These are phyloP conservation scores for Lepidocyrtinus sp. DNA, from an alignment of 2,888 invertebrate species.

Conservation along the genomic window DNA sequence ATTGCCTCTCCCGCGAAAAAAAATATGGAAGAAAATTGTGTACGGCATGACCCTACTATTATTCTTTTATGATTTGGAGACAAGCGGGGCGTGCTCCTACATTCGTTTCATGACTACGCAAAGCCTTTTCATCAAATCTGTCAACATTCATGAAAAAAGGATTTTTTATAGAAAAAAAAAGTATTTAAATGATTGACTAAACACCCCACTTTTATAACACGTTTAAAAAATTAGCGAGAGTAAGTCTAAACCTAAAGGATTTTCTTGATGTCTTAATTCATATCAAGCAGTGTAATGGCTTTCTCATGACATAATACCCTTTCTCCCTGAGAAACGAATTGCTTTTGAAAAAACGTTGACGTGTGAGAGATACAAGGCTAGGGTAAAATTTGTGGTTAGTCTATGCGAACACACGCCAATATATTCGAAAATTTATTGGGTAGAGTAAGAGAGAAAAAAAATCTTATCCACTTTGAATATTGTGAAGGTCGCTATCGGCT, in stretches of 20 bases:
- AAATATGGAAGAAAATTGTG: background rate
- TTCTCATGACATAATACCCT: background rate
- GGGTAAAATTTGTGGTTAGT: background rate
- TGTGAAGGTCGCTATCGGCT: slow-evolving; percentile 73
- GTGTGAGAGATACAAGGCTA: too few species aligned
- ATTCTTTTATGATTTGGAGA: background rate
- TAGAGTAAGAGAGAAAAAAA: slow-evolving; percentile 18
- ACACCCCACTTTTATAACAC: background rate
- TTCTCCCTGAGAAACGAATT: background rate
- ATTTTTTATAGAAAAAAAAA: background rate
- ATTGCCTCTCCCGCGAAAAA: background rate
- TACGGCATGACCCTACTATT: slow-evolving; percentile 6
- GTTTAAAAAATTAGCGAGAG: background rate
- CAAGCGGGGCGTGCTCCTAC: slow-evolving; percentile 4
- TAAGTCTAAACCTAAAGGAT: too few species aligned
- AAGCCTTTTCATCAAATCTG: background rate
- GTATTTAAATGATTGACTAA: background rate
- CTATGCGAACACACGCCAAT: background rate
- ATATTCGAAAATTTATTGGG: background rate
- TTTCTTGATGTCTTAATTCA: background rate
- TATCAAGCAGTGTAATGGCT: background rate
- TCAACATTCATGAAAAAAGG: background rate
- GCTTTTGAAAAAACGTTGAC: too few species aligned
- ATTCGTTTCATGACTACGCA: background rate
- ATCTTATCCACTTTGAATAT: slow-evolving; percentile 71